Evolutionary conservation across 1,140 invertebrate genomes (phyloP).

Genomic region (Temnothorax curvispinosus): DNA sequence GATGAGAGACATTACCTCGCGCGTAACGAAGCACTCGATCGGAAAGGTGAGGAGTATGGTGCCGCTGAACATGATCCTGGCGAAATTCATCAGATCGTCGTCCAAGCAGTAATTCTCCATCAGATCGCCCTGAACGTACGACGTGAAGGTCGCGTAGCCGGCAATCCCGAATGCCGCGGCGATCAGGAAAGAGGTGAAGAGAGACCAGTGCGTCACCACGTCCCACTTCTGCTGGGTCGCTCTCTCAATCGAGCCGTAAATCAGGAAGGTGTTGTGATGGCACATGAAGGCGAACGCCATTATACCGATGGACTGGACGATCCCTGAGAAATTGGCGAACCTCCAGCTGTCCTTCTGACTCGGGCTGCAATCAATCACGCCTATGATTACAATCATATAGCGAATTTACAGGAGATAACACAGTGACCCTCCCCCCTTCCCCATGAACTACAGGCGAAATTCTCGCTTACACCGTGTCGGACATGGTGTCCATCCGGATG

Average conservation of each 20-base stretch:
- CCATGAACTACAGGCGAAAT: constrained; percentile 59
- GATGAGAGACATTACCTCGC: constrained; percentile 88
- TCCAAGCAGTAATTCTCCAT: constrained; percentile 96
- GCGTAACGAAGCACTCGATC: constrained; percentile 95
- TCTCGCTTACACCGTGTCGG: constrained; percentile 88
- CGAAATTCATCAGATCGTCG: constrained; percentile 95
- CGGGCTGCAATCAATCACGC: constrained; percentile 85
- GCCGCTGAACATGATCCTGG: constrained; percentile 92
- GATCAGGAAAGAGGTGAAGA: constrained; percentile 90
- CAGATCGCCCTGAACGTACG: constrained; percentile 94
- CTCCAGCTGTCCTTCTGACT: constrained; percentile 90
- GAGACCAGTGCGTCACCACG: constrained; percentile 93
- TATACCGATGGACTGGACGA: constrained; percentile 93
- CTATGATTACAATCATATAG: neutral
- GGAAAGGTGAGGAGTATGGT: constrained; percentile 95
- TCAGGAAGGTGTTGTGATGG: constrained; percentile 95
- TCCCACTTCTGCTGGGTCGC: constrained; percentile 93
- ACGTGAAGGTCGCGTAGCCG: constrained; percentile 94
- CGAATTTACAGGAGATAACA: neutral
- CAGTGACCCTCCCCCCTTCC: neutral
- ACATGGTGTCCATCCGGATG: constrained; percentile 87
- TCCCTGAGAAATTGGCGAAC: constrained; percentile 90
- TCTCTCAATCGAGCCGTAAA: constrained; percentile 93
- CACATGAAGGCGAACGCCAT: constrained; percentile 97
- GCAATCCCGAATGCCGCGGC: constrained; percentile 91